Evolutionary conservation across 2,797 vertebrate genomes (phyloP), one percentile per base, ranked within the genome.

Genomic region (Pagetopsis macropterus): DNA sequence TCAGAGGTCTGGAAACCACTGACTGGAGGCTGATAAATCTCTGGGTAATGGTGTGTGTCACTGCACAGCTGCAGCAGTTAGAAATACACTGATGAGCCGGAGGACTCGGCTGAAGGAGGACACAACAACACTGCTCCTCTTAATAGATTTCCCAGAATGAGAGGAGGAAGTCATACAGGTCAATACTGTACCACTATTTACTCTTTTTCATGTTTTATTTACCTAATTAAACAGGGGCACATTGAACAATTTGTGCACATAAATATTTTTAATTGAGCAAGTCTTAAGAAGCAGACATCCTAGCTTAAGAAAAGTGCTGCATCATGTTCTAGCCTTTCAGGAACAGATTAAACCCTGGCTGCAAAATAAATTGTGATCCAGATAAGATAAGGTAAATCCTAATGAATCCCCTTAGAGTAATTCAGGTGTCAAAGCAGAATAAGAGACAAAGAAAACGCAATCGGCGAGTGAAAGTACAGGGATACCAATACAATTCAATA

Each of bases 11-110:
- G 71, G 17, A 58, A 58, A 27, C 41, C 23, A 9, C 48, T 46
- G 15, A 58, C 19, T 65, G 17, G 41, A 59, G 55, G 57, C 55
- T 65, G 59, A 65, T 65, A 21, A 64, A 62, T 61, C 9, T 33
- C 9, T 41, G 51, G 54, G 45, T 55, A 55, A 64, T 64, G 17
- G 13, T 48, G 72, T 68, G 58, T 64, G 17, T 60, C 19, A 40
- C 15, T 50, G 60, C 15, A 15, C 7, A 16, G 40, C 17, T 37
- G 37, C 41, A 33, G 17, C 3, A 48, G n/a, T 27, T 48, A 33
- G 23, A 72, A 65, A 71, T 41, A 33, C 59, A 33, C 43, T 12
- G 33, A 48, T 71, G 62, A 56, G 40, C 51, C 46, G 37, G 2
- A 51, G 46, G 60, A 70, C 14, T 15, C 19, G 21, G 44, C 40